Base-by-base conservation (phyloP, 2,888 invertebrate species). In the Caenorhabditis uteleia region DNA sequence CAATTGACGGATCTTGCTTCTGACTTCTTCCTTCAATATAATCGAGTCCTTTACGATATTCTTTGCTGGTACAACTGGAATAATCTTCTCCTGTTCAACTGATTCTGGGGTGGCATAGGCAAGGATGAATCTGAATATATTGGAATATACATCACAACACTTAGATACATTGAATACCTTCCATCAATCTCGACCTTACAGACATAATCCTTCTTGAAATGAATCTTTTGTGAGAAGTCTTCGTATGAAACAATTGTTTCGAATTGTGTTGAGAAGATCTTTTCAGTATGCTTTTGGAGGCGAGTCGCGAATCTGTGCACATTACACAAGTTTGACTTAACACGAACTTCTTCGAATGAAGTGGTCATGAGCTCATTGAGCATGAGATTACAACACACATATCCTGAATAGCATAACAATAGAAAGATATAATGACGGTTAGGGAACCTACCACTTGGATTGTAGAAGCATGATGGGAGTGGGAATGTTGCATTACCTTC, bases 401-500 rank as follows among this genome's bases (percentile, higher is more conserved):
- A 77, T 12, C 76, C 72, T 58, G 38, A 50, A 46, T 40, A 16
- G n/a, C 8, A 38, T 38, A 8, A 16, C n/a, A 29, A 23, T 12
- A 25, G 8, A 6, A 6, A 23, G 6, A 6, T 21, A 14, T 7
- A 42, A 6, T n/a, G n/a, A 7, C 18, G 8, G 6, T 10, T 42
- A 25, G 26, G 8, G 18, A 18, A 31, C 53, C 27, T 14, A 66
- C 66, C 73, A 40, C 64, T 66, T n/a, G 74, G 74, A 53, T 77
- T 77, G 64, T 75, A 68, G 67, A 77, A 77, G 59, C 77, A 77
- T 20, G 73, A 74, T 29, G 76, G 72, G 8, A 76, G 68, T 34
- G 76, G 76, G 51, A 76, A 70, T 0, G 69, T 60, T 40, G 54
- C 53, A 43, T 66, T 66, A 3, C 65, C 65, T 18, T 66, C 58